These are phyloP conservation scores for Leptopterna dolabrata DNA, from an alignment of 2,888 invertebrate species.

Conservation along the genomic window DNA sequence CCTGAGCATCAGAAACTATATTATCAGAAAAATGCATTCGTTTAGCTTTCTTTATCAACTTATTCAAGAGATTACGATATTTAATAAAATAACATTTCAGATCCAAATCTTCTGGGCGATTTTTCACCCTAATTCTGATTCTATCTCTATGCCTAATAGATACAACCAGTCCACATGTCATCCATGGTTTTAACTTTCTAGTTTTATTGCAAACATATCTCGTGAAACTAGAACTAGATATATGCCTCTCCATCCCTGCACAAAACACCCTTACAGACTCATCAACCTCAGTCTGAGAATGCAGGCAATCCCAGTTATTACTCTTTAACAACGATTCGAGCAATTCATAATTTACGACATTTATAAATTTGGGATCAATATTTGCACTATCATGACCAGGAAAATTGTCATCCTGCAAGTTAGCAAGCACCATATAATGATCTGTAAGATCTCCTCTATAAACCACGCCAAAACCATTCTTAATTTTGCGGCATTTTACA, in stretches of 20 bases:
- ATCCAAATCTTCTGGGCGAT: background rate
- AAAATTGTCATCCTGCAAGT: background rate
- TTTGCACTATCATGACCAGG: background rate
- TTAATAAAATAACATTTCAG: slow-evolving; percentile 2
- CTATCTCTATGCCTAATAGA: slow-evolving; percentile 24
- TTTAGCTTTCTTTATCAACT: slow-evolving; percentile 23
- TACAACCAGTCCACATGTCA: slow-evolving; percentile 20
- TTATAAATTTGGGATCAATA: background rate
- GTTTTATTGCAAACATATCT: background rate
- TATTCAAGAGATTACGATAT: slow-evolving; percentile 10
- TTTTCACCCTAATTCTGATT: slow-evolving; percentile 27
- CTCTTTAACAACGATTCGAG: background rate
- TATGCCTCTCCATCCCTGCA: slow-evolving; percentile 14
- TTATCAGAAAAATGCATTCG: background rate
- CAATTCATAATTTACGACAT: slow-evolving; percentile 4
- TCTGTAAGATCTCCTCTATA: background rate
- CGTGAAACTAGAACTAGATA: slow-evolving; percentile 12
- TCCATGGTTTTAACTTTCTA: slow-evolving; percentile 25
- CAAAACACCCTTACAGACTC: background rate
- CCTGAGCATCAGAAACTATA: background rate
- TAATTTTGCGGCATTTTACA: background rate
- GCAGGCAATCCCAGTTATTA: background rate
- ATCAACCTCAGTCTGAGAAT: slow-evolving; percentile 24
- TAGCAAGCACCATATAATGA: slow-evolving; percentile 1
- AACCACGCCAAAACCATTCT: background rate